Conservation (phyloP, 1,140 invertebrate genomes). For the Bombus vancouverensis region DNA sequence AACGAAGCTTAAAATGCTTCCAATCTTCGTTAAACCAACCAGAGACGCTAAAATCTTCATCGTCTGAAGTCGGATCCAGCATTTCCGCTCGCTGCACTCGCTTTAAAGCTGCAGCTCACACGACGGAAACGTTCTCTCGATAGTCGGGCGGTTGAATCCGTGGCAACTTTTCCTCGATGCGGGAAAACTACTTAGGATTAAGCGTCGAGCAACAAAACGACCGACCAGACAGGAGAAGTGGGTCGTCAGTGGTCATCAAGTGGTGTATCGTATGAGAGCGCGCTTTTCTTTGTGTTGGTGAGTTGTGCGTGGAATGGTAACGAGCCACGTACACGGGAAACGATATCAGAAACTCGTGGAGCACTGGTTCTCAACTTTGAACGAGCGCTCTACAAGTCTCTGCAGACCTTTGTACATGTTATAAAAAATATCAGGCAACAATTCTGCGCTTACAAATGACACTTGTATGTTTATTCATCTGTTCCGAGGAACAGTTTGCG, state of each 20-base stretch:
- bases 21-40: no score
- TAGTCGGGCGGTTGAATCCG: constrained; percentile 1
- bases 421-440: not conserved
- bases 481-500: not conserved
- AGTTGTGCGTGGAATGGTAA: constrained; percentile 49
- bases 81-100: not conserved
- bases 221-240: constrained; percentile 44
- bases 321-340: constrained; percentile 49
- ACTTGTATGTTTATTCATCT: not conserved
- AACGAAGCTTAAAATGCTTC: no score
- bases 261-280: not conserved
- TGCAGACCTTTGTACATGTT: no score
- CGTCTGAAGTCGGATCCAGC: no score
- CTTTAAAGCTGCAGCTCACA: not conserved
- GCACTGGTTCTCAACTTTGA: constrained; percentile 18
- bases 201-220: constrained; percentile 44
- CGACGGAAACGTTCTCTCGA: not conserved
- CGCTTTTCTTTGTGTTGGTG: not conserved
- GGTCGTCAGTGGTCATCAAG: constrained; percentile 49
- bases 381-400: no score
- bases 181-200: constrained; percentile 44
- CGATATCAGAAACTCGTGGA: constrained; percentile 42
- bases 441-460: not conserved
- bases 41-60: not conserved
- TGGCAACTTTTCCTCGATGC: constrained; percentile 25